These are phyloP conservation scores for Calyptomena viridis DNA, from an alignment of 2,113 vertebrate species.

Conservation along the genomic window DNA sequence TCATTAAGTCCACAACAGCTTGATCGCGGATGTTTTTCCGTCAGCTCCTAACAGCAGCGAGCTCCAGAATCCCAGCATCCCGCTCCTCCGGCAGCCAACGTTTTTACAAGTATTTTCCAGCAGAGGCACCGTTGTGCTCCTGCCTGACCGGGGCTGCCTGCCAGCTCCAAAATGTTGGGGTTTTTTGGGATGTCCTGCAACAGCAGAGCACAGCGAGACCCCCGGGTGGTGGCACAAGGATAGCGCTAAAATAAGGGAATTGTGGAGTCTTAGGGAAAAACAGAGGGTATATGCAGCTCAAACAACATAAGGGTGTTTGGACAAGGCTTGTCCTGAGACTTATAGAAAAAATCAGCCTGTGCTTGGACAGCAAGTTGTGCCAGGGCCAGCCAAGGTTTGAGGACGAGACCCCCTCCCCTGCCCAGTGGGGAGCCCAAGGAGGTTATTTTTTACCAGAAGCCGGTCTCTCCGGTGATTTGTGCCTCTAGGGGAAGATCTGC, in stretches of 20 bases:
- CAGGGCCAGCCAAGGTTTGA: rapidly evolving
- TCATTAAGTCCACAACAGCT: background rate
- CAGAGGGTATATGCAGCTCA: background rate
- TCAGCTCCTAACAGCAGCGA: background rate
- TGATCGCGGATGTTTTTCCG: background rate
- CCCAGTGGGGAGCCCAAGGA: rapidly evolving
- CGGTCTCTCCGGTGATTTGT: background rate
- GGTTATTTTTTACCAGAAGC: background rate
- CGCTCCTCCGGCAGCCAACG: background rate
- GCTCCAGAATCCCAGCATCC: background rate
- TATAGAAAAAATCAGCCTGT: background rate
- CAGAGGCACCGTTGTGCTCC: background rate
- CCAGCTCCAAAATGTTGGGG: background rate
- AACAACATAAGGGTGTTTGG: background rate
- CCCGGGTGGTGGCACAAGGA: rapidly evolving
- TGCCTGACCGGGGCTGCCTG: background rate
- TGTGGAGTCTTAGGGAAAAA: background rate
- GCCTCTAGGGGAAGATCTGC: background rate
- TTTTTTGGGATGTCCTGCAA: background rate
- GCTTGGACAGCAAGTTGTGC: rapidly evolving
- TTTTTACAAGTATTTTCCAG: background rate
- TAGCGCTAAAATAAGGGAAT: background rate
- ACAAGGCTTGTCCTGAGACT: background rate
- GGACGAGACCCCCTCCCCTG: background rate
- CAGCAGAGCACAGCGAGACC: background rate